A percentile compares a stretch with the other conserved stretches of the same genome.
phyloP scores from a whole-genome alignment of 2,113 vertebrate species.

The Neolamprologus caudopunctatus region DNA sequence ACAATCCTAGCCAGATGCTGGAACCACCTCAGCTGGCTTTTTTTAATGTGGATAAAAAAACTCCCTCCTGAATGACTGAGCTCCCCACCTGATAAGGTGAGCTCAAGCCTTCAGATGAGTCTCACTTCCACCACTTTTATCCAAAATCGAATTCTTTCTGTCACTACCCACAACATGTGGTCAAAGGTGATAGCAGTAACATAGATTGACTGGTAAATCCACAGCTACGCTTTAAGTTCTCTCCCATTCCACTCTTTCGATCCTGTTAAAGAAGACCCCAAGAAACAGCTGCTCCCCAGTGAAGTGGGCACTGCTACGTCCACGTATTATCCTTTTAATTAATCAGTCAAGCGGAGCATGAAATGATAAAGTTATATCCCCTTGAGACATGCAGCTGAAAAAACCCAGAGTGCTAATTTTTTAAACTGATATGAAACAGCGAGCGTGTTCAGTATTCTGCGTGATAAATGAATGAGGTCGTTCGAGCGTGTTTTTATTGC shows the following conservation, averaged over 20 bases:
- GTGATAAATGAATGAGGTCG: neutral
- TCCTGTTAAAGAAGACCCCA: neutral
- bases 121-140: neutral
- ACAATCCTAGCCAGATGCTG: neutral
- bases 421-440: neutral
- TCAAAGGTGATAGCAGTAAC: neutral
- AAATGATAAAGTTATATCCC: neutral
- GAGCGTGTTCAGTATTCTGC: neutral
- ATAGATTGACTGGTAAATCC: neutral
- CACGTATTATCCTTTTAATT: neutral
- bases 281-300: neutral
- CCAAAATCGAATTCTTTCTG: neutral
- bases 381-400: neutral
- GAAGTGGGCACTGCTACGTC: neutral
- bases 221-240: neutral
- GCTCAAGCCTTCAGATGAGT: neutral
- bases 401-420: neutral
- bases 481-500: neutral
- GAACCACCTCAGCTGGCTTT: neutral
- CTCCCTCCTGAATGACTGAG: neutral
- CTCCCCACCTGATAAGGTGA: neutral
- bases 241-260: neutral
- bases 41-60: neutral
- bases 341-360: neutral
- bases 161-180: neutral